phyloP scores from a whole-genome alignment of 1,140 invertebrate genomes.

The Drosophila willistoni region DNA sequence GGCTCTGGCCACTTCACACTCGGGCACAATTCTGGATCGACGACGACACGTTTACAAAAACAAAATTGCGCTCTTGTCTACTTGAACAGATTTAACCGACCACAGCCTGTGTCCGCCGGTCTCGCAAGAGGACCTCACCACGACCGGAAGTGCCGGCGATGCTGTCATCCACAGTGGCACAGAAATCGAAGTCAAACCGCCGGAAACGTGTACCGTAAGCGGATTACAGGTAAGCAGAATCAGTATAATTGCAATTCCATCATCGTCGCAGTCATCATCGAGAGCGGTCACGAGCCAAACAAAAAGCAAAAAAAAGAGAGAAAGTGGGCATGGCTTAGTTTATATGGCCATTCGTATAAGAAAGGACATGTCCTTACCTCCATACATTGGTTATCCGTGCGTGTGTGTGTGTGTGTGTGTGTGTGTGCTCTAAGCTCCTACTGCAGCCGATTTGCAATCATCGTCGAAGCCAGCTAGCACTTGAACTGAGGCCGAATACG shows the following conservation, averaged over 20 bases:
- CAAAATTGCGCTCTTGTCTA: slow-evolving; percentile 57
- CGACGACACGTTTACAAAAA: slow-evolving; percentile 44
- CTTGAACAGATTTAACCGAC: slow-evolving; percentile 72
- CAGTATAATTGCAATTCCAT: slow-evolving; percentile 71
- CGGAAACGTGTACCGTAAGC: slow-evolving; percentile 83
- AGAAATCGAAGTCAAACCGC: slow-evolving; percentile 75
- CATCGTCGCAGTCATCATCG: slow-evolving; percentile 60
- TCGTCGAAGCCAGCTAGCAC: slow-evolving; percentile 6
- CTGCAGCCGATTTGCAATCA: slow-evolving; percentile 15
- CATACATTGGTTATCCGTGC: background rate
- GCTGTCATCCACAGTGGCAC: slow-evolving; percentile 68
- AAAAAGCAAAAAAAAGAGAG: background rate
- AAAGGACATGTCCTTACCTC: slow-evolving; percentile 3
- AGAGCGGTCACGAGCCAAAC: slow-evolving; percentile 28
- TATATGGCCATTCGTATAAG: background rate
- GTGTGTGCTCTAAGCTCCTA: background rate
- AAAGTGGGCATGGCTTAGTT: background rate
- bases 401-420: background rate
- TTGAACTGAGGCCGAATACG: slow-evolving; percentile 9
- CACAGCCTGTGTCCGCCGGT: slow-evolving; percentile 72
- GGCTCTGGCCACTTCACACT: slow-evolving; percentile 36
- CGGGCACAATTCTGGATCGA: slow-evolving; percentile 27
- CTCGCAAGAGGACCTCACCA: slow-evolving; percentile 68
- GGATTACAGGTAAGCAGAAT: slow-evolving; percentile 84
- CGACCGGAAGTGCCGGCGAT: slow-evolving; percentile 59